phyloP scores from a whole-genome alignment of 1,140 invertebrate genomes.

The Penaeus japonicus region DNA sequence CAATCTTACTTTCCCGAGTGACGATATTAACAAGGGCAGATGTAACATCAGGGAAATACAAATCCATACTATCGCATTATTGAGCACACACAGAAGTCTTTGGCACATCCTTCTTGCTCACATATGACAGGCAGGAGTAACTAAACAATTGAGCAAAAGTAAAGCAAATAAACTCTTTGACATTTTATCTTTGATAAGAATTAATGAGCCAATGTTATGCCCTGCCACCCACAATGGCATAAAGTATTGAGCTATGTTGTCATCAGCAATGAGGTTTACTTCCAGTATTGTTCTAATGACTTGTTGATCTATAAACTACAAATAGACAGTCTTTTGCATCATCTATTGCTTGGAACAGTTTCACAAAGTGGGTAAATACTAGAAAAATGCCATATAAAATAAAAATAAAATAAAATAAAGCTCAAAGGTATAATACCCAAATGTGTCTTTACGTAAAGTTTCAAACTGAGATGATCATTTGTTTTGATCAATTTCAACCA shows the following conservation, averaged over 20 bases:
- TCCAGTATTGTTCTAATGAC: not conserved
- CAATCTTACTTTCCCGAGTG: slow-evolving; percentile 14
- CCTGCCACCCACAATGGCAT: slow-evolving; percentile 18
- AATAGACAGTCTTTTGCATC: slow-evolving; percentile 16
- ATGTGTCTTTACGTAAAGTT: not conserved
- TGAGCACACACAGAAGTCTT: slow-evolving; percentile 48
- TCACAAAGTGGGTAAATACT: not conserved
- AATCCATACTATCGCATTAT: slow-evolving; percentile 38
- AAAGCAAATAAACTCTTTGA: slow-evolving; percentile 19
- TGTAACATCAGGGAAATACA: not conserved
- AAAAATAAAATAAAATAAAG: slow-evolving; percentile 9
- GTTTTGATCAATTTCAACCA: too few species aligned
- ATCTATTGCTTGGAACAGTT: slow-evolving; percentile 10
- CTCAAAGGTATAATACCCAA: slow-evolving; percentile 22
- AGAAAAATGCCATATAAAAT: slow-evolving; percentile 28
- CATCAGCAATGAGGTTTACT: not conserved
- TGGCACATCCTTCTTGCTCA: slow-evolving; percentile 53
- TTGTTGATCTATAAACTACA: slow-evolving; percentile 30
- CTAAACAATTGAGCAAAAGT: slow-evolving; percentile 50
- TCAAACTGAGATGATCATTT: not conserved
- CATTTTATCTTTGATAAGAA: slow-evolving; percentile 31
- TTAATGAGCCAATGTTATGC: slow-evolving; percentile 47
- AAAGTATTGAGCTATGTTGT: slow-evolving; percentile 21
- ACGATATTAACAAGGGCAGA: slow-evolving; percentile 14
- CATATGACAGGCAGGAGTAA: slow-evolving; percentile 39